Conservation (phyloP, 2,113 vertebrate genomes). For the Dendrocopos noguchii region DNA sequence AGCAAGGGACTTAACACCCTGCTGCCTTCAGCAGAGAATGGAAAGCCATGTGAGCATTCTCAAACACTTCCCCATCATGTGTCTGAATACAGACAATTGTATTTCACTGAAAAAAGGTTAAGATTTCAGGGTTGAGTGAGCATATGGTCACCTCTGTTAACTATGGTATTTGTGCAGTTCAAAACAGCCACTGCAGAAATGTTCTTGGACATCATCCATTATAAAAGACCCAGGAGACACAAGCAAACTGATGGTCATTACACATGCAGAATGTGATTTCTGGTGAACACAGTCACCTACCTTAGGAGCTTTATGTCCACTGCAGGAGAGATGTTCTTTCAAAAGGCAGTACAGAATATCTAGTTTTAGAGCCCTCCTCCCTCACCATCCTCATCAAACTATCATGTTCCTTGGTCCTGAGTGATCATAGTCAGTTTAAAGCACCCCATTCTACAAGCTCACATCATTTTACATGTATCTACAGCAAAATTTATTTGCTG, state of each 20-base stretch:
- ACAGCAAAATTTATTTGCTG: background rate
- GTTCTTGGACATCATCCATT: background rate
- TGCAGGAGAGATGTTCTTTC: background rate
- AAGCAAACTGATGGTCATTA: background rate
- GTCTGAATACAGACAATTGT: background rate
- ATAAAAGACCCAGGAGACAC: background rate
- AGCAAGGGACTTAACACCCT: background rate
- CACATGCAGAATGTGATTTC: background rate
- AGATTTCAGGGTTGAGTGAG: background rate
- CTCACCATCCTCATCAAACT: background rate
- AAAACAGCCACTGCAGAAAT: background rate
- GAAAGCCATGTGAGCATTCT: background rate
- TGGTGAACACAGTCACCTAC: background rate
- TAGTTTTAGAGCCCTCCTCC: background rate
- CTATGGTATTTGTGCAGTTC: background rate
- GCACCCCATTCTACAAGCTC: background rate
- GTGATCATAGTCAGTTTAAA: background rate
- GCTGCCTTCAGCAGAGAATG: background rate
- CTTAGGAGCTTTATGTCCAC: background rate
- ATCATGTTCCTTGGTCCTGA: background rate
- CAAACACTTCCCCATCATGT: background rate
- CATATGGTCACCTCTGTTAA: background rate
- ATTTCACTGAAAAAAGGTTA: background rate
- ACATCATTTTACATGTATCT: background rate
- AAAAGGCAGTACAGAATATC: fast-evolving